Percentiles rank a stretch among this genome's conserved stretches.
Evolutionary conservation across 2,113 vertebrate genomes (phyloP).

Genomic region (Pongo abelii): DNA sequence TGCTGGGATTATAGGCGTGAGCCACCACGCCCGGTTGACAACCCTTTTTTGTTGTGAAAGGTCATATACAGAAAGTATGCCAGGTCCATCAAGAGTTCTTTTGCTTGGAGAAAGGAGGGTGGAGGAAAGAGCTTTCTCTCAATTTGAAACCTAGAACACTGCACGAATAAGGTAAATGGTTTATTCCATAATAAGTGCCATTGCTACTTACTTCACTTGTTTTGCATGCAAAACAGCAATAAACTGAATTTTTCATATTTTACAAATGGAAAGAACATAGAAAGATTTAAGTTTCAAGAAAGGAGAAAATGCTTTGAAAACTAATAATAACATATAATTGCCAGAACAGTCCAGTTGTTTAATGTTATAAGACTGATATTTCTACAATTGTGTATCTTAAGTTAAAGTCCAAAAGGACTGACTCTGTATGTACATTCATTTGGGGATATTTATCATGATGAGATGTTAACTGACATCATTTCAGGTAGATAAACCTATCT

Average conservation of each 20-base stretch:
- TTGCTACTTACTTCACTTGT: constrained; percentile 73
- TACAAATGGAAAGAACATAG: neutral
- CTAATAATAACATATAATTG: neutral
- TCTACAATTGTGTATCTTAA: neutral
- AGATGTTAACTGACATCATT: neutral
- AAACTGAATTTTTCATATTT: constrained; percentile 76
- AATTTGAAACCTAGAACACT: neutral
- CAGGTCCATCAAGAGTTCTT: neutral
- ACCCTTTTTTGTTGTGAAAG: neutral
- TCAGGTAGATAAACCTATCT: neutral
- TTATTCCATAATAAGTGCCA: neutral
- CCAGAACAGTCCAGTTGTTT: neutral
- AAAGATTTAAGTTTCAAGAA: neutral
- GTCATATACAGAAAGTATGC: neutral
- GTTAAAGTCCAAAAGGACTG: neutral
- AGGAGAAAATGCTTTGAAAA: neutral
- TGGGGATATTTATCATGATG: neutral
- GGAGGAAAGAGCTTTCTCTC: neutral
- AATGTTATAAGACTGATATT: neutral
- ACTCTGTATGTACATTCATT: neutral
- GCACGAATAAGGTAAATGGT: neutral
- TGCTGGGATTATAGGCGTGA: too few relatives aligned
- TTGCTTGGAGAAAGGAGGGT: neutral
- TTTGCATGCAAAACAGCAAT: constrained; percentile 82
- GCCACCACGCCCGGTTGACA: fast-evolving